phyloP scores from a whole-genome alignment of 2,113 vertebrate species.

The Erpornis zantholeuca region DNA sequence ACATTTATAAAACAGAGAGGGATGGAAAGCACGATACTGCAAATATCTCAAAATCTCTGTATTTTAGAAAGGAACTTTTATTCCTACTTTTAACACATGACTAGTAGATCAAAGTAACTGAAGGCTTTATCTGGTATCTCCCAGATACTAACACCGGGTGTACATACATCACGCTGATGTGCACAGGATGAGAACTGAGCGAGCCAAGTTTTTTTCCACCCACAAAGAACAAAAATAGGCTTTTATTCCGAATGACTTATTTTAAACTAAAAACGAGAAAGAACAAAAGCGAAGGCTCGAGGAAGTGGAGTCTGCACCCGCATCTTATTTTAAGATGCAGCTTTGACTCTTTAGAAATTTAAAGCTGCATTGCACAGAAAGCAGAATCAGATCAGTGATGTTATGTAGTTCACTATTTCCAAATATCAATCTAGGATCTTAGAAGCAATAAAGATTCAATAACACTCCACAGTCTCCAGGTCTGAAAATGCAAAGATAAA shows the following conservation, averaged over 20 bases:
- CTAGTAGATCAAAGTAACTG: slow-evolving; percentile 1
- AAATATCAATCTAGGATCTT: slow-evolving; percentile 2
- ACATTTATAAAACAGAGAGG: neutral
- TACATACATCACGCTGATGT: neutral
- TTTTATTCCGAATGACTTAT: slow-evolving; percentile 41
- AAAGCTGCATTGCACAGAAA: slow-evolving; percentile 20
- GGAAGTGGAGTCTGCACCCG: slow-evolving; percentile 12
- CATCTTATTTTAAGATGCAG: slow-evolving; percentile 26
- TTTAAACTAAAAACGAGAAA: slow-evolving; percentile 32
- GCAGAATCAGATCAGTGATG: neutral
- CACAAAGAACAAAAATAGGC: slow-evolving; percentile 53
- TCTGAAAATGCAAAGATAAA: slow-evolving; percentile 24
- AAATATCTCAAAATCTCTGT: neutral
- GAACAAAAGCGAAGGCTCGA: slow-evolving; percentile 31
- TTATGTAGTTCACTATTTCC: neutral
- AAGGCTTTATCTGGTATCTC: slow-evolving; percentile 23
- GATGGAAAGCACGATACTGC: neutral
- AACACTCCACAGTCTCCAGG: neutral
- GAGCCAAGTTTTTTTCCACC: slow-evolving; percentile 10
- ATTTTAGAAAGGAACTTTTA: neutral
- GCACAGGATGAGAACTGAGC: neutral
- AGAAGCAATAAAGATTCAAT: slow-evolving; percentile 38
- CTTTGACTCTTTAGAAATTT: slow-evolving; percentile 30
- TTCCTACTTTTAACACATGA: neutral
- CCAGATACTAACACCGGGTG: neutral